Evolutionary conservation across 1,140 invertebrate genomes (phyloP).

Genomic region (Drosophila jambulina): DNA sequence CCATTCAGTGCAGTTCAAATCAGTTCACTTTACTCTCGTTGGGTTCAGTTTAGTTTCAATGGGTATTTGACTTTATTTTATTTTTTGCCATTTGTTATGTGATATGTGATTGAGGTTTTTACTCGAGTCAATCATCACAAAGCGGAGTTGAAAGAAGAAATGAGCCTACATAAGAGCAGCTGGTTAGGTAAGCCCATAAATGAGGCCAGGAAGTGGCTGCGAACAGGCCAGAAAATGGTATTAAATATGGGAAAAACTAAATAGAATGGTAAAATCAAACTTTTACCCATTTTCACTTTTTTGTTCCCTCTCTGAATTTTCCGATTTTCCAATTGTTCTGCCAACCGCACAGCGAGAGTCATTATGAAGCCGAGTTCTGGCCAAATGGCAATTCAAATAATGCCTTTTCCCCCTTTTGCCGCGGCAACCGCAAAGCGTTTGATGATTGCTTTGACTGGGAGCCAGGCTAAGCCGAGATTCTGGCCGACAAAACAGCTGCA

Average conservation of each 20-base stretch:
- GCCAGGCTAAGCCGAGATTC: constrained; percentile 7
- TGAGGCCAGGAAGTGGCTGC: constrained; percentile 26
- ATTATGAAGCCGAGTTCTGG: constrained; percentile 29
- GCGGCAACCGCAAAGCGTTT: constrained; percentile 38
- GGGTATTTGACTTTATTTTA: constrained; percentile 30
- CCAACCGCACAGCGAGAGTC: constrained; percentile 6
- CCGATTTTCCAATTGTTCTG: constrained; percentile 1
- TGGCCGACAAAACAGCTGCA: constrained; percentile 46
- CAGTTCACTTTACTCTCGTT: constrained; percentile 45
- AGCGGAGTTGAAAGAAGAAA: constrained; percentile 11
- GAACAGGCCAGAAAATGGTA: not conserved
- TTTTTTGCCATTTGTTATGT: constrained; percentile 36
- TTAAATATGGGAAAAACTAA: constrained; percentile 19
- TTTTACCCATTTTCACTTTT: constrained; percentile 46
- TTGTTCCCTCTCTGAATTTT: not conserved
- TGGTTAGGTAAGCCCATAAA: constrained; percentile 22
- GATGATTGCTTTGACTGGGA: constrained; percentile 37
- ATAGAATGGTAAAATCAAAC: not conserved
- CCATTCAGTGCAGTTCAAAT: constrained; percentile 61
- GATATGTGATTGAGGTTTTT: constrained; percentile 39
- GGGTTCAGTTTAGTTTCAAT: constrained; percentile 41
- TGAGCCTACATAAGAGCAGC: constrained; percentile 4
- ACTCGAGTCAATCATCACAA: constrained; percentile 3
- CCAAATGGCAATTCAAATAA: constrained; percentile 43
- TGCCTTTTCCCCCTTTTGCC: not conserved